phyloP scores from a whole-genome alignment of 2,113 vertebrate genomes.

The Tretioscincus oriximinensis region DNA sequence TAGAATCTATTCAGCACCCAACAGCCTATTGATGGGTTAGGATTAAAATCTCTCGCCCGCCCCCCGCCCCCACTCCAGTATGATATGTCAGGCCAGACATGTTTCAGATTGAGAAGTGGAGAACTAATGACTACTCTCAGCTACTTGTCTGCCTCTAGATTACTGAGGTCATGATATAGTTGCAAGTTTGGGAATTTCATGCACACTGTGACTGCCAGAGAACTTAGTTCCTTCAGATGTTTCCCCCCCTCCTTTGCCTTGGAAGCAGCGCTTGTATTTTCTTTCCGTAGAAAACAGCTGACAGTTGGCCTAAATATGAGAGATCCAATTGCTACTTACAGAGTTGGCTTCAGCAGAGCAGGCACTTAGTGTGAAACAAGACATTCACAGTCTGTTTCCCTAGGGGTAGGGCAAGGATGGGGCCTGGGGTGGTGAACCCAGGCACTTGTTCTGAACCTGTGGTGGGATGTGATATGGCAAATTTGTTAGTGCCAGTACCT shows the following conservation, averaged over 20 bases:
- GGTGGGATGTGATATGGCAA: no score
- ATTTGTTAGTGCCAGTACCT: no score
- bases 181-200: not conserved
- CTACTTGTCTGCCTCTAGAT: not conserved
- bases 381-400: no score
- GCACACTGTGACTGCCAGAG: not conserved
- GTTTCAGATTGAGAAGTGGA: not conserved
- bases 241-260: no score
- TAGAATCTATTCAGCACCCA: constrained; percentile 12
- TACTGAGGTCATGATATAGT: not conserved
- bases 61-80: fast-evolving
- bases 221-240: not conserved
- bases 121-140: not conserved
- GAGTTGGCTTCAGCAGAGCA: no score
- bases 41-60: constrained; percentile 10
- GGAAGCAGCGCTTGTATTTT: not conserved
- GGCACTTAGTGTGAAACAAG: no score
- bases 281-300: not conserved
- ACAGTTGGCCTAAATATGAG: not conserved
- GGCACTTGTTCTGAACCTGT: no score
- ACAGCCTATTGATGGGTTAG: not conserved
- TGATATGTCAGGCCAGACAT: not conserved
- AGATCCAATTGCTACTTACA: not conserved
- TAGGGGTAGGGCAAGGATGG: no score
- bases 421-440: no score